These are phyloP conservation scores for Spilarctia lutea DNA, from an alignment of 2,888 invertebrate species.

Conservation along the genomic window DNA sequence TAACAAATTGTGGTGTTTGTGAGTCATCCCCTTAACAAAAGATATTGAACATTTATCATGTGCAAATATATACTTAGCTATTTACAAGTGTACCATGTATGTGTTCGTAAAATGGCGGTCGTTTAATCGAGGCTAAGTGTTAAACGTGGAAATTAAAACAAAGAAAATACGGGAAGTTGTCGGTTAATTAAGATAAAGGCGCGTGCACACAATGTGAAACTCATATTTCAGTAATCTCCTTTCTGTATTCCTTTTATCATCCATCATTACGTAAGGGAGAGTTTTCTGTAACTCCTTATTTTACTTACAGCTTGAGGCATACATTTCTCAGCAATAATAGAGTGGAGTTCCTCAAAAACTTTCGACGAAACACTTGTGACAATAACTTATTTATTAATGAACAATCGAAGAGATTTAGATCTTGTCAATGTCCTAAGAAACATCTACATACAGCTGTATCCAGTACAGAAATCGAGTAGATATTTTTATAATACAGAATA, in stretches of 20 bases:
- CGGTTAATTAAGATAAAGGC: background rate
- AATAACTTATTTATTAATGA: background rate
- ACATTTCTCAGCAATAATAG: background rate
- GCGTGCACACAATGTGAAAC: background rate
- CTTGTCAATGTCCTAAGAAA: background rate
- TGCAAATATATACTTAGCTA: constrained; percentile 10
- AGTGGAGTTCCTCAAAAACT: background rate
- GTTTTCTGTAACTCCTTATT: background rate
- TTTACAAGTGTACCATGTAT: background rate
- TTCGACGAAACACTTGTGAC: background rate
- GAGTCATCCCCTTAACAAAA: constrained; percentile 31
- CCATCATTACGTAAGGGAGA: background rate
- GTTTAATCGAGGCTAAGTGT: background rate
- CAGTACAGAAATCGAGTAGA: background rate
- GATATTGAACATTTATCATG: constrained; percentile 18
- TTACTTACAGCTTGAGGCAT: no score
- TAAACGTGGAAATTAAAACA: background rate
- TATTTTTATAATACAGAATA: background rate
- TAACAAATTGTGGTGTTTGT: constrained; percentile 26
- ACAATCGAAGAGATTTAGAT: background rate
- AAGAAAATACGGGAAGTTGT: background rate
- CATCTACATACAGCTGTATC: background rate
- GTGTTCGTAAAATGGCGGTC: background rate
- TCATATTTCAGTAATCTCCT: background rate
- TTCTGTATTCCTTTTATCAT: background rate